Evolutionary conservation across 2,113 vertebrate species (phyloP), one percentile per base, ranked within the genome.

Genomic region (Amphiprion percula): DNA sequence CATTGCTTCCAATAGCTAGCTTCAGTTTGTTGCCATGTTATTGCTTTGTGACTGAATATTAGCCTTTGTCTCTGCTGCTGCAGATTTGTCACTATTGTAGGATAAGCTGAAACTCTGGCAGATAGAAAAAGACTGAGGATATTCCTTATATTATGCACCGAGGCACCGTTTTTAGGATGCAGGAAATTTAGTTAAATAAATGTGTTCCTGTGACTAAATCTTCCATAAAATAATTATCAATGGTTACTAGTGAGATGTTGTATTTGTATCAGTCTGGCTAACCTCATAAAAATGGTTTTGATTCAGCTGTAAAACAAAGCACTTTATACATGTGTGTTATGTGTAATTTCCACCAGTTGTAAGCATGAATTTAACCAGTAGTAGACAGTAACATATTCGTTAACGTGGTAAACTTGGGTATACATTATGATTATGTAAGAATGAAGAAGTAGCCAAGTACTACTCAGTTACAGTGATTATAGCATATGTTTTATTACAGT

Each of bases 111-210:
- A 64, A 59, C 10, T 66, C 8, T 9, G 5, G 14, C 8, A 69
- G 19, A 44, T 54, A 49, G 21, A 47, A 69, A 23, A 15, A 2
- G 49, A 47, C 5, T 26, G 14, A 56, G 3, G 10, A 74, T 39
- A 24, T 66, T 55, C 8, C 8, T 21, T 17, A 49, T 65, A 14
- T 64, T 69, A 62, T 14, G 5, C 46, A 56, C 17, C 64, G 26
- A 66, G 10, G 1, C 9, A 58, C n/a, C 83, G 28, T 66, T 50
- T 52, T 63, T 54, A 74, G 50, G 11, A 56, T 67, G 6, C 52
- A 64, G 28, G 73, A 28, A 73, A 77, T 71, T 64, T 82, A 82
- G 52, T 73, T 41, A 19, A 47, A 26, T 15, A 83, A 85, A 79
- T 72, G 16, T 68, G 61, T 67, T 66, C 54, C 23, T 61, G 47